Base-by-base conservation (phyloP, 2,888 invertebrate genomes). In the Lepidochitona cinerea region DNA sequence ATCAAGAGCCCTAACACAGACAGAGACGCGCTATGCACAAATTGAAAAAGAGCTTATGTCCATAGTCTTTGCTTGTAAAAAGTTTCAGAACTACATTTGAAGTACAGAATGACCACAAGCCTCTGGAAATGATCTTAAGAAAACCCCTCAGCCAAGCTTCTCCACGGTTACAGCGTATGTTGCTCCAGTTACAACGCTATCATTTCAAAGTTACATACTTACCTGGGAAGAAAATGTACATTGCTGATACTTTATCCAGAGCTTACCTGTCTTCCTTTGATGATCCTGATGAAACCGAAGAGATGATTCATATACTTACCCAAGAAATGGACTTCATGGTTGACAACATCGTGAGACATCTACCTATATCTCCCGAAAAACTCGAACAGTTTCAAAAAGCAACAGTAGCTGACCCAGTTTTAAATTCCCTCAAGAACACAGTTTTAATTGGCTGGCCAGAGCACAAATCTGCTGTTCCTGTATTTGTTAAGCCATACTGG, bases 211-310 rank as follows among this genome's bases (percentile, higher is more conserved):
- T 75, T 9, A 71, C 41, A 23, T 72, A 72, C 52, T 66, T 67
- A 23, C 79, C 80, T 41, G 81, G 79, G 26, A 80, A 74, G 52
- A 29, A 72, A 9, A 72, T 83, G 72, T 64, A 71, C 64, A 53
- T 83, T 14, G 81, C 82, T n/a, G 79, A 82, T 68, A 72, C 74
- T 9, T 74, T 82, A 18, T 79, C 75, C 7, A 68, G 79, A 52
- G 75, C 80, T 3, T 68, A 73, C 37, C 26, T 76, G 26, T 7
- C 69, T n/a, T n/a, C n/a, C n/a, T n/a, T n/a, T n/a, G n/a, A n/a
- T n/a, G n/a, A n/a, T n/a, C n/a, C 54, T 59, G 59, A 59, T 59
- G 59, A 59, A 14, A 29, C 59, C 12, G 23, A 59, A 29, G 26
- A 29, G 26, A 4, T 59, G 59, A 59, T 59, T 29, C 59, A 59